Conservation (phyloP, 2,888 invertebrate species). For the Adelognathus sp. region DNA sequence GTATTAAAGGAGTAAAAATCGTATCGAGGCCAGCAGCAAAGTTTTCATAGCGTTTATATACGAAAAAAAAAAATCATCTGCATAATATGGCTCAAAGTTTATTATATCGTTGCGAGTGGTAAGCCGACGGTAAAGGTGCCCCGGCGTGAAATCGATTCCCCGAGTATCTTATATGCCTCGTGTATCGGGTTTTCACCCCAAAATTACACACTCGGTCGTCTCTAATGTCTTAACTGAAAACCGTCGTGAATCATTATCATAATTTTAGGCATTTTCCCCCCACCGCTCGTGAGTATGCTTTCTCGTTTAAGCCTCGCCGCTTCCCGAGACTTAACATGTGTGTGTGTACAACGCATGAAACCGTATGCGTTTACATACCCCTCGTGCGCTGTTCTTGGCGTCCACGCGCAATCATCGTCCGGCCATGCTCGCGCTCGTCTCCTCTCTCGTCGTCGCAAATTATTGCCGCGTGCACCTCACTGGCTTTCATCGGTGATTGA, state of each 20-base stretch:
- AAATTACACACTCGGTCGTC: conserved; percentile 79
- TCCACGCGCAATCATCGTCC: conserved; percentile 76
- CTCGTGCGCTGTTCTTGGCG: conserved; percentile 60
- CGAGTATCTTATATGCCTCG: conserved; percentile 70
- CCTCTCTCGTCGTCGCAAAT: conserved; percentile 70
- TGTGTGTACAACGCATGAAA: neutral
- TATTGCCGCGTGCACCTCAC: conserved; percentile 69
- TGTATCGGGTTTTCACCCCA: conserved; percentile 72
- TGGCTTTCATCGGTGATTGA: conserved; percentile 77
- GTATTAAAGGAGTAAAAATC: conserved; percentile 42
- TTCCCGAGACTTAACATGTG: conserved; percentile 13
- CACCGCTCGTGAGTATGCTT: conserved; percentile 53
- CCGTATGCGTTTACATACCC: conserved; percentile 2
- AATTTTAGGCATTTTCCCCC: conserved; percentile 78
- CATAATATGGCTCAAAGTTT: conserved; percentile 78
- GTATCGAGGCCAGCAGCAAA: conserved; percentile 45
- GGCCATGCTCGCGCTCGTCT: conserved; percentile 75
- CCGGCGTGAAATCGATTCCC: conserved; percentile 61
- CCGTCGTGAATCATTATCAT: conserved; percentile 79
- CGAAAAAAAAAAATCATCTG: conserved; percentile 67
- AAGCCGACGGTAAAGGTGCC: conserved; percentile 29
- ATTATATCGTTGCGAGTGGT: conserved; percentile 68
- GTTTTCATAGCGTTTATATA: neutral
- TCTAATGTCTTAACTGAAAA: conserved; percentile 81
- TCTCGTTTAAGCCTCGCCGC: conserved; percentile 65